phyloP scores from a whole-genome alignment of 2,888 invertebrate species.

The Oxystoma pomonae region DNA sequence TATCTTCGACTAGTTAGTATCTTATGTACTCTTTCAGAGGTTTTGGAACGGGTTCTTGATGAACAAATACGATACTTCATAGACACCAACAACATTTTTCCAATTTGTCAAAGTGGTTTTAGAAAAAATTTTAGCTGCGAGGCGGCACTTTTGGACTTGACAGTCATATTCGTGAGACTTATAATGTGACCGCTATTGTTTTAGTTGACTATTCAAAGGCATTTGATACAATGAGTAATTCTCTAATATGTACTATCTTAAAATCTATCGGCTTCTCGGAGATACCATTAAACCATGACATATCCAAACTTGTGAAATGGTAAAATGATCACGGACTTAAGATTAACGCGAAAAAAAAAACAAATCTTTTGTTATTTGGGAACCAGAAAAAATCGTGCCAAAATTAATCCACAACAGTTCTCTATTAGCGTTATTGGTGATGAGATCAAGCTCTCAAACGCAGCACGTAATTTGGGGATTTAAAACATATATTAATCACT shows the following conservation, averaged over 20 bases:
- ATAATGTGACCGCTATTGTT: not conserved
- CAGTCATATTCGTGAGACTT: not conserved
- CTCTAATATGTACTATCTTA: not conserved
- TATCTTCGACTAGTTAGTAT: constrained; percentile 4
- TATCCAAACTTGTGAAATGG: not conserved
- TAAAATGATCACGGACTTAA: not conserved
- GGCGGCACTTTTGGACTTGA: constrained; percentile 1
- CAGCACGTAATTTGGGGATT: too few species aligned
- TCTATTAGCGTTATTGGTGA: not conserved
- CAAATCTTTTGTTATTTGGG: not conserved
- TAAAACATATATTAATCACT: too few species aligned
- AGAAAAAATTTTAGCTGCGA: not conserved
- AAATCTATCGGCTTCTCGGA: not conserved
- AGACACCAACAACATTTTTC: not conserved
- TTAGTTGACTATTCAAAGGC: not conserved
- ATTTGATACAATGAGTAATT: not conserved
- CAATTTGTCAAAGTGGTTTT: constrained; percentile 2
- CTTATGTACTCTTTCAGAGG: not conserved
- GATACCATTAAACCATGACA: not conserved
- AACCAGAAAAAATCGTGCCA: not conserved
- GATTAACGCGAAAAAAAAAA: not conserved
- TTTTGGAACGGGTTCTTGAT: not conserved
- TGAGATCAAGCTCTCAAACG: not conserved
- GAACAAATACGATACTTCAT: not conserved
- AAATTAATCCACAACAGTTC: not conserved